Percentiles rank a stretch among this genome's conserved stretches.
These are phyloP conservation scores for Acanthacorydalis orientalis DNA, from an alignment of 2,888 invertebrate genomes.

Conservation along the genomic window DNA sequence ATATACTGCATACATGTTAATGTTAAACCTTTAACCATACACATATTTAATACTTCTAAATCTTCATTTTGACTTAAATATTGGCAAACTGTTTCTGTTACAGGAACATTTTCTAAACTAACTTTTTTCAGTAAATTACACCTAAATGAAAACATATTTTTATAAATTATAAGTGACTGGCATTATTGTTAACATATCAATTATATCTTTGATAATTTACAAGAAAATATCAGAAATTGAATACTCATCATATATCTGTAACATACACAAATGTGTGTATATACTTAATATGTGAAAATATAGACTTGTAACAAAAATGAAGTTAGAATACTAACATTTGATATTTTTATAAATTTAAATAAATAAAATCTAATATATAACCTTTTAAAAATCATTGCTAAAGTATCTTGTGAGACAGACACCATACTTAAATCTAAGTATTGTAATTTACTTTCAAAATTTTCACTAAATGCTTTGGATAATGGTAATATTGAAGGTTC, in stretches of 20 bases:
- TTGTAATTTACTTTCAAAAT: conserved; percentile 44
- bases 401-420: conserved; percentile 36
- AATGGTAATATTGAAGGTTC: conserved; percentile 33
- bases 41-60: conserved; percentile 66
- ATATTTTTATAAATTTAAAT: no score
- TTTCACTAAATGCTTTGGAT: conserved; percentile 21
- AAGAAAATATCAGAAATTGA: no score
- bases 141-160: conserved; percentile 33
- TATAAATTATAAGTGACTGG: no score
- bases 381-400: conserved; percentile 19
- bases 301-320: no score
- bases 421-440: conserved; percentile 78
- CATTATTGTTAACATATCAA: no score
- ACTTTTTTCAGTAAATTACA: conserved; percentile 62
- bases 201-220: no score
- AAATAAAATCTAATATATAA: neutral
- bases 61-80: conserved; percentile 48
- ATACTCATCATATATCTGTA: no score
- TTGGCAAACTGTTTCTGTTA: conserved; percentile 46
- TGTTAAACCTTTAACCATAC: conserved; percentile 62
- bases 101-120: conserved; percentile 61
- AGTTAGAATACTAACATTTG: no score
- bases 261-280: no score
- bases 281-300: no score
- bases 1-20: conserved; percentile 43